A percentile compares a stretch with the other conserved stretches of the same genome.
Evolutionary conservation across 2,888 invertebrate species (phyloP).

Genomic region (Microchrysa polita): DNA sequence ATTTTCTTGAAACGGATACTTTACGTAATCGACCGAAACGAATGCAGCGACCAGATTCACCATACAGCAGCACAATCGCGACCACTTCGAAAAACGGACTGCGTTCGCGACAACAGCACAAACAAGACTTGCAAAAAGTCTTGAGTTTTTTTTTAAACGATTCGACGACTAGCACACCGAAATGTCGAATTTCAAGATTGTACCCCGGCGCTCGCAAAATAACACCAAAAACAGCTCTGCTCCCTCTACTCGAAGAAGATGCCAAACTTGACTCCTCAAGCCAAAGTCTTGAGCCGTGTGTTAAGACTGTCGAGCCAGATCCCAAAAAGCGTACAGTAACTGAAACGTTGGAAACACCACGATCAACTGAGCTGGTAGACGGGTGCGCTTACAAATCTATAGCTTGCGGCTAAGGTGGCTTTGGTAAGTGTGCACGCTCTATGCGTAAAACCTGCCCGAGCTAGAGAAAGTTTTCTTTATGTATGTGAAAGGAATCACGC

Average conservation of each 20-base stretch:
- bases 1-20: constrained; percentile 10
- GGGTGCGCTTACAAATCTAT: constrained; percentile 26
- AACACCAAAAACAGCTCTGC: not conserved
- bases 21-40: constrained; percentile 29
- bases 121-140: not conserved
- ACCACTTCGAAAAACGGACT: not conserved
- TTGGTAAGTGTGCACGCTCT: constrained; percentile 32
- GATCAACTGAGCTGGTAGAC: constrained; percentile 35
- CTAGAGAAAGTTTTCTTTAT: constrained; percentile 48
- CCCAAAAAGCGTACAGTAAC: too few relatives aligned
- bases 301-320: too few relatives aligned
- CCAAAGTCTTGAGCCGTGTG: not conserved
- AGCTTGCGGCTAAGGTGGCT: constrained; percentile 36
- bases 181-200: constrained; percentile 26
- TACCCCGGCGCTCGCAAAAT: constrained; percentile 30
- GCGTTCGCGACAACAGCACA: not conserved
- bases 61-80: not conserved
- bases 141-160: too few relatives aligned
- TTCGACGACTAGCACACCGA: constrained; percentile 13
- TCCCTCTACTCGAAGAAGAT: constrained; percentile 8
- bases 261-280: constrained; percentile 19
- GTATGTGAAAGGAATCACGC: constrained; percentile 49
- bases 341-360: constrained; percentile 40
- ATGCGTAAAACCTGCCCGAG: constrained; percentile 37
- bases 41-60: not conserved